phyloP scores from a whole-genome alignment of 2,113 vertebrate species.

The Riparia riparia region DNA sequence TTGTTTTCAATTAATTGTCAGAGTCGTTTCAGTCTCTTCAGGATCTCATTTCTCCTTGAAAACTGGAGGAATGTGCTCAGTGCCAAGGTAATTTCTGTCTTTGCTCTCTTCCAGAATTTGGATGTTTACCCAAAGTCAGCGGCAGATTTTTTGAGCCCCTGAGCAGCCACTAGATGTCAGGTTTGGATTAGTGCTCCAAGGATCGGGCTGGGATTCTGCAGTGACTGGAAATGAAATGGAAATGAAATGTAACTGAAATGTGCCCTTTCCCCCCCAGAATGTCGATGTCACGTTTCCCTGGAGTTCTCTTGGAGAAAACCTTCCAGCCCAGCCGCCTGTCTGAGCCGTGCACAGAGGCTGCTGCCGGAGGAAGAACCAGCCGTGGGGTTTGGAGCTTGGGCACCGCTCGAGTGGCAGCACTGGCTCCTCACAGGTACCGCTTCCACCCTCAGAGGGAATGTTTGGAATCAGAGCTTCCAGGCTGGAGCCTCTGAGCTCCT shows the following conservation, averaged over 20 bases:
- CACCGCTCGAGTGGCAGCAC: accelerated
- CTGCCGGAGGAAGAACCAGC: not conserved
- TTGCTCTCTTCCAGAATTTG: not conserved
- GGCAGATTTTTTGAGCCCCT: too few species aligned
- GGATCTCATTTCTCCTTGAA: not conserved
- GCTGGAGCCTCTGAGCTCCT: not conserved
- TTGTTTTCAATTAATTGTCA: not conserved
- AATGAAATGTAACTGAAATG: not conserved
- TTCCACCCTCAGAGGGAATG: accelerated
- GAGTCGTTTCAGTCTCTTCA: not conserved
- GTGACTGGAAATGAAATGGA: not conserved
- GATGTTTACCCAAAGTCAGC: accelerated
- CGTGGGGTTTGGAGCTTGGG: not conserved
- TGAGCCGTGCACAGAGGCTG: not conserved
- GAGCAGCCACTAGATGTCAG: slow-evolving; percentile 47
- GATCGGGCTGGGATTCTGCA: accelerated
- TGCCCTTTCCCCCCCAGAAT: not conserved
- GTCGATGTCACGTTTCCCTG: not conserved
- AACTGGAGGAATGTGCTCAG: accelerated
- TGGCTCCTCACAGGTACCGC: not conserved
- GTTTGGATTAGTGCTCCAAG: not conserved
- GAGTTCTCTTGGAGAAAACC: not conserved
- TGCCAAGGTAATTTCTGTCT: not conserved
- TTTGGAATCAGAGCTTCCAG: not conserved
- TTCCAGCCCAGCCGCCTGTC: not conserved